Evolutionary conservation across 2,113 vertebrate species (phyloP).

Genomic region (Platichthys stellatus): DNA sequence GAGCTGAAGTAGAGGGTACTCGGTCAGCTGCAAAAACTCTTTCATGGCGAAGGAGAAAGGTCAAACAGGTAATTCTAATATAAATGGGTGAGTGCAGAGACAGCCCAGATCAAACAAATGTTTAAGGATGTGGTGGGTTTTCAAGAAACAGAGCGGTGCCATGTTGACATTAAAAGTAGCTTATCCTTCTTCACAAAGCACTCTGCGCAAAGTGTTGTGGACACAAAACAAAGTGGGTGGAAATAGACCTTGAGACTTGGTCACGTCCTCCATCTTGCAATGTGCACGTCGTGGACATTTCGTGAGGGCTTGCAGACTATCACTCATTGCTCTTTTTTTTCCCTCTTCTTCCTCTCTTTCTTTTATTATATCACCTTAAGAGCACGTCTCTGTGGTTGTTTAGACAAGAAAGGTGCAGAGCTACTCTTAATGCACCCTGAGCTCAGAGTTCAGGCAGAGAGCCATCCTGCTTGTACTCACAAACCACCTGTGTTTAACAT

Average conservation of each 20-base stretch:
- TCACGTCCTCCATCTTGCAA: slow-evolving; percentile 4
- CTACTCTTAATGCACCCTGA: slow-evolving; percentile 24
- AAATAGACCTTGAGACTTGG: slow-evolving; percentile 45
- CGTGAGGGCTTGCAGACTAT: slow-evolving; percentile 47
- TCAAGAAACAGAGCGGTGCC: slow-evolving; percentile 21
- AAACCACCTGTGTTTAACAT: slow-evolving; percentile 40
- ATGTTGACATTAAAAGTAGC: slow-evolving; percentile 51
- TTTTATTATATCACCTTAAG: slow-evolving; percentile 26
- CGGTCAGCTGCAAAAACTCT: slow-evolving; percentile 11
- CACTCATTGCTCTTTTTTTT: neutral
- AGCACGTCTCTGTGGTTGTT: slow-evolving; percentile 42
- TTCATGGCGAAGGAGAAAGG: neutral
- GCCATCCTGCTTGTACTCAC: slow-evolving; percentile 20
- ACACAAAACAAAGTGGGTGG: slow-evolving; percentile 55
- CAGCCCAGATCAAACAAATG: slow-evolving; percentile 32
- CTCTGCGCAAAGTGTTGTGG: slow-evolving; percentile 61
- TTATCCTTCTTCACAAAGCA: slow-evolving; percentile 39
- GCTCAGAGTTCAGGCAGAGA: slow-evolving; percentile 8
- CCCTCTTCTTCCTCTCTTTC: slow-evolving; percentile 8
- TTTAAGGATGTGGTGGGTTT: slow-evolving; percentile 10
- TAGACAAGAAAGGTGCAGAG: slow-evolving; percentile 51
- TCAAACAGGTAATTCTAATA: slow-evolving; percentile 29
- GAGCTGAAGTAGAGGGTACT: neutral
- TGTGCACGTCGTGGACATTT: slow-evolving; percentile 9
- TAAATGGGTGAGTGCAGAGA: slow-evolving; percentile 16